Evolutionary conservation across 1,140 invertebrate species (phyloP), one percentile per base, ranked within the genome.

Genomic region (Arion vulgaris): DNA sequence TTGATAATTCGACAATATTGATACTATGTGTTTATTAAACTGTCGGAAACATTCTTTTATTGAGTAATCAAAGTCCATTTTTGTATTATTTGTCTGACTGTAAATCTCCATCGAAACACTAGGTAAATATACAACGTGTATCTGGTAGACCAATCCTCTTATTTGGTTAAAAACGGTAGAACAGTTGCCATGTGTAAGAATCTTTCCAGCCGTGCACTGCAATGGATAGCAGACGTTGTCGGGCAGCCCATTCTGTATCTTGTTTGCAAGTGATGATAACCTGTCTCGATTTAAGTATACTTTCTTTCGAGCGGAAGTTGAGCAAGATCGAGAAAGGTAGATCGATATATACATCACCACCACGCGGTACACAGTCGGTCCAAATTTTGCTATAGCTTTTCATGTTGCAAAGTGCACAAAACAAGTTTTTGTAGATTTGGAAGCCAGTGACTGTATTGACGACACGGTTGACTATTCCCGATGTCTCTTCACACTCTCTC

Each of bases 321-420:
- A 72, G n/a, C 26, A 72, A 72, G 0, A 72, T 41, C n/a, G 71
- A 41, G 41, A 72, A 72, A 26, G 71, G 71, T 39, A 45, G 38
- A 5, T 19, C 26, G 0, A 41, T 28, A 9, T 23, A 11, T 34
- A 45, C 41, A 45, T 5, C 41, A 45, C 5, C 15, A 7, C 41
- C 15, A 5, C 41, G 41, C 15, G 41, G 41, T 7, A 5, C 5
- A 45, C 15, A 15, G 41, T 7, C 5, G 5, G 41, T 7, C 5
- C 5, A 45, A 45, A 45, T 45, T 1, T 71, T 36, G 5, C 1
- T 13, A 36, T 71, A 71, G 15, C 36, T 11, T 17, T 34, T 26
- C 36, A 39, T 36, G 23, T 72, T 72, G 32, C 73, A 75, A n/a
- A 75, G 2, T 19, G 45, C 73, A 23, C 73, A 75, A 51, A 75